Percentiles rank a stretch among this genome's conserved stretches.
Conservation (phyloP, 2,888 invertebrate species). For the Thymelicus lineola region DNA sequence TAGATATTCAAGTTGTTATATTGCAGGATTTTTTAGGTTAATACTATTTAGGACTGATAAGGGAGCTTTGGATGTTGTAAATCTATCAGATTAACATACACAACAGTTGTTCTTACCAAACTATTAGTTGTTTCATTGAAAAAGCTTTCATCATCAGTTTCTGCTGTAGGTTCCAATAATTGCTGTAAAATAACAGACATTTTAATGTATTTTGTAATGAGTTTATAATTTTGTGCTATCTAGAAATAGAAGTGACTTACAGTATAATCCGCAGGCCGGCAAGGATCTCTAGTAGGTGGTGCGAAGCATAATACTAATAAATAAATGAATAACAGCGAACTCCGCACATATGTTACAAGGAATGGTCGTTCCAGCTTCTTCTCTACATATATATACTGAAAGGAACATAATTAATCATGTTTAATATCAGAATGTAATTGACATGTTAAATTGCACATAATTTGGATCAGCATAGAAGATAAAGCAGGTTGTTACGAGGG, state of each 20-base stretch:
- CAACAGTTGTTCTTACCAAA: constrained; percentile 77
- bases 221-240: background rate
- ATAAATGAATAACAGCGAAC: constrained; percentile 97
- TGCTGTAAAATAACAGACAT: constrained; percentile 59
- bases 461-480: too few relatives aligned
- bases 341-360: constrained; percentile 97
- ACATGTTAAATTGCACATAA: too few relatives aligned
- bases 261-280: constrained; percentile 90
- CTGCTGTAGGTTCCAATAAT: constrained; percentile 89
- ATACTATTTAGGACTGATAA: too few relatives aligned
- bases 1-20: too few relatives aligned
- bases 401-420: constrained; percentile 53
- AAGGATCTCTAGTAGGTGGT: constrained; percentile 95
- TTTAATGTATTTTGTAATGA: too few relatives aligned
- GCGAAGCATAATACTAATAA: constrained; percentile 94
- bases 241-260: constrained; percentile 72
- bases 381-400: constrained; percentile 93
- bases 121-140: constrained; percentile 88
- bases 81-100: too few relatives aligned
- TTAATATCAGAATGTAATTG: too few relatives aligned
- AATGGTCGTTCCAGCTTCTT: constrained; percentile 96
- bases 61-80: too few relatives aligned
- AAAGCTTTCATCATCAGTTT: constrained; percentile 92
- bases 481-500: background rate
- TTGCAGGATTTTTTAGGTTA: too few relatives aligned